Evolutionary conservation across 92 coral and sea anemone genomes (phyloP).

Genomic region (Epizoanthus rinbou): DNA sequence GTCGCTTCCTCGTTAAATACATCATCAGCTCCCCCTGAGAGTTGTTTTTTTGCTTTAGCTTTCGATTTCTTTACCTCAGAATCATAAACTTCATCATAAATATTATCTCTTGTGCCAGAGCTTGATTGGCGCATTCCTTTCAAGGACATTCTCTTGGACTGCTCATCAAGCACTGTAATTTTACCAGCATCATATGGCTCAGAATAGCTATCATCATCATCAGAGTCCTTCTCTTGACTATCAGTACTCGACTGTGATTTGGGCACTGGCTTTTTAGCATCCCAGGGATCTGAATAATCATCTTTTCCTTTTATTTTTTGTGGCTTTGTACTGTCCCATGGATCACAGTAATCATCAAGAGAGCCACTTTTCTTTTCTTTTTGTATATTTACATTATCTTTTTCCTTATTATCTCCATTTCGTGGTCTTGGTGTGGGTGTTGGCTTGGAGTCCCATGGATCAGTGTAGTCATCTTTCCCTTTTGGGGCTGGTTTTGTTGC

Average conservation of each 20-base stretch:
- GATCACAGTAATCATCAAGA: conserved; percentile 72
- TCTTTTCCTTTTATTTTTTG: conserved; percentile 56
- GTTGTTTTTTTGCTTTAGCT: conserved; percentile 17
- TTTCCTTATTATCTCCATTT: conserved; percentile 47
- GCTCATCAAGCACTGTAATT: conserved; percentile 74
- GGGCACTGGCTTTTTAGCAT: conserved; percentile 55
- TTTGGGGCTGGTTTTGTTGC: background rate
- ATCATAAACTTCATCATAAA: conserved; percentile 44
- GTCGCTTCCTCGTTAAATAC: conserved; percentile 21
- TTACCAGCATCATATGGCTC: conserved; percentile 92
- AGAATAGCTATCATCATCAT: conserved; percentile 73
- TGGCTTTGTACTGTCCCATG: conserved; percentile 68
- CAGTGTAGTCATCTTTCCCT: conserved; percentile 42
- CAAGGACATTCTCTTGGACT: conserved; percentile 69
- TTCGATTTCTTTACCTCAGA: conserved; percentile 23
- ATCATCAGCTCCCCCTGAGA: conserved; percentile 35
- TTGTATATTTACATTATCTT: conserved; percentile 12
- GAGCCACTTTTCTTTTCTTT: conserved; percentile 30
- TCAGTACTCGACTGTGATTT: conserved; percentile 29
- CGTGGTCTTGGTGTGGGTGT: conserved; percentile 42
- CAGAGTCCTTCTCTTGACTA: conserved; percentile 69
- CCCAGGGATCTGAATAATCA: conserved; percentile 95
- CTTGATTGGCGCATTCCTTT: conserved; percentile 80
- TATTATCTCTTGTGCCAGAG: conserved; percentile 11
- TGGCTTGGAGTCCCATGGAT: conserved; percentile 64